phyloP scores from a whole-genome alignment of 2,113 vertebrate species.

The Gorsachius goisagi region DNA sequence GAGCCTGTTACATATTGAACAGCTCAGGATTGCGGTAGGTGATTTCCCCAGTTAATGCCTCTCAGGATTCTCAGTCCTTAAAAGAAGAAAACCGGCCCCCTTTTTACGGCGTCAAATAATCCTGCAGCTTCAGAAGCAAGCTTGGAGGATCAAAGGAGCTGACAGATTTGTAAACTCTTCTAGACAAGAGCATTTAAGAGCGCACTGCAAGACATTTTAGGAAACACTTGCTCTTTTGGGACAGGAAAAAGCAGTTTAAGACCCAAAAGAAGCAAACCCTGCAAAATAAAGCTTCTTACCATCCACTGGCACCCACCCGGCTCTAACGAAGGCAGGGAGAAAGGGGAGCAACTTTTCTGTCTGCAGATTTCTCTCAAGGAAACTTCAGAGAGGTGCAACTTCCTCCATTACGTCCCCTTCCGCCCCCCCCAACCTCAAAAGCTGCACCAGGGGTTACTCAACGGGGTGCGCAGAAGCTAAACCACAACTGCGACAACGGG shows the following conservation, averaged over 20 bases:
- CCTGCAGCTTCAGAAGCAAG: not conserved
- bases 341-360: not conserved
- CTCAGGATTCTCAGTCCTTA: not conserved
- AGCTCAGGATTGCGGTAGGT: not conserved
- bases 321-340: not conserved
- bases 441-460: not conserved
- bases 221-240: not conserved
- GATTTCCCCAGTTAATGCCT: not conserved
- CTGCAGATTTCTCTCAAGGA: not conserved
- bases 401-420: not conserved
- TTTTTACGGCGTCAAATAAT: not conserved
- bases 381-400: not conserved
- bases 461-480: fast-evolving
- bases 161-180: not conserved
- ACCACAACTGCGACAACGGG: not conserved
- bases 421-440: not conserved
- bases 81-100: not conserved
- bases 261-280: not conserved
- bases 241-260: not conserved
- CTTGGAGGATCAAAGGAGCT: not conserved
- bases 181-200: not conserved
- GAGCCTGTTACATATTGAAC: not conserved
- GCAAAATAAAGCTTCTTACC: not conserved
- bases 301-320: not conserved
- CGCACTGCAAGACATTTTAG: not conserved